Evolutionary conservation across 2,113 vertebrate species (phyloP).

Genomic region (Hoplias malabaricus): DNA sequence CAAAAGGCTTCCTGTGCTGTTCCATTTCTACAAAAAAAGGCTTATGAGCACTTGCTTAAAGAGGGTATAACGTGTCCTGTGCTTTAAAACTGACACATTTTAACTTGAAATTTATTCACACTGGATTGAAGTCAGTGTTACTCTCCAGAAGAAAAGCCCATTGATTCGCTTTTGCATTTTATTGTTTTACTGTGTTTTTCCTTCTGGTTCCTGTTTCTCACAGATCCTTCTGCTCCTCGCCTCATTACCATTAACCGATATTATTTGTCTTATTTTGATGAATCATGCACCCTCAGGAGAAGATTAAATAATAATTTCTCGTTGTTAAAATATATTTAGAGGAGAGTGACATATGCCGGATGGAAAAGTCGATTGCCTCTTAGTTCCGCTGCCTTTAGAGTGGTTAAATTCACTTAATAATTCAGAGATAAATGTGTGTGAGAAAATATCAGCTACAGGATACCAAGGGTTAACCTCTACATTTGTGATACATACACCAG

Average conservation of each 20-base stretch:
- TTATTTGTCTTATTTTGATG: not conserved
- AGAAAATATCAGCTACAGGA: slow-evolving; percentile 59
- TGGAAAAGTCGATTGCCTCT: not conserved
- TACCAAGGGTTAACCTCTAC: not conserved
- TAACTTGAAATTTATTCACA: not conserved
- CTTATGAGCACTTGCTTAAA: no score
- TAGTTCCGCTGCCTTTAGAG: not conserved
- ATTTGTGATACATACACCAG: not conserved
- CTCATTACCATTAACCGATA: not conserved
- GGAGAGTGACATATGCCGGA: not conserved
- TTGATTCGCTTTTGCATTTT: no score
- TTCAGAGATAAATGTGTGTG: not conserved
- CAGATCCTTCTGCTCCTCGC: slow-evolving; percentile 12
- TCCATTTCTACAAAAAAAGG: no score
- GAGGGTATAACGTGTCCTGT: no score
- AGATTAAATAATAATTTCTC: not conserved
- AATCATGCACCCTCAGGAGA: not conserved
- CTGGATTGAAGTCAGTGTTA: not conserved
- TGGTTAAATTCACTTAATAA: slow-evolving; percentile 16
- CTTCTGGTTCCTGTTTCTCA: not conserved
- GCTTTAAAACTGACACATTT: not conserved
- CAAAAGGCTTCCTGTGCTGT: no score
- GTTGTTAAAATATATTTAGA: not conserved
- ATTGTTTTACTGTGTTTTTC: not conserved
- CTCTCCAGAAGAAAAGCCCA: not conserved